phyloP scores from a whole-genome alignment of 2,888 invertebrate genomes.

The Linyphia triangularis region DNA sequence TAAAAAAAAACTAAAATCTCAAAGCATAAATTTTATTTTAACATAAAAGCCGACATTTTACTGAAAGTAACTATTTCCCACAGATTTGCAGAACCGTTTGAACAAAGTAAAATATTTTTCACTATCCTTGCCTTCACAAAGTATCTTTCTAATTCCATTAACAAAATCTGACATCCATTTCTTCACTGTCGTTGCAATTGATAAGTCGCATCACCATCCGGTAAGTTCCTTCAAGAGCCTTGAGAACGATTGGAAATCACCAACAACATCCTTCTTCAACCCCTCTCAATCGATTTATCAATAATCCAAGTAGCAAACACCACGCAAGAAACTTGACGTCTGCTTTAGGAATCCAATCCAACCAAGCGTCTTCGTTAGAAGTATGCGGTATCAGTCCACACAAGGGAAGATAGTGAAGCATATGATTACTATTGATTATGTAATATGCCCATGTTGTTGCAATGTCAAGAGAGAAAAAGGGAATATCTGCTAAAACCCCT shows the following conservation, averaged over 20 bases:
- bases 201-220: not conserved
- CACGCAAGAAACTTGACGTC: not conserved
- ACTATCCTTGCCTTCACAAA: no score
- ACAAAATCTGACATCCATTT: no score
- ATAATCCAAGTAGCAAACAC: not conserved
- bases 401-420: constrained; percentile 30
- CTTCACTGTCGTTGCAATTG: not conserved
- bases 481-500: not conserved
- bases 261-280: no score
- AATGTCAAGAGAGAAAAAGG: constrained; percentile 11
- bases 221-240: not conserved
- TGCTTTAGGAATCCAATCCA: not conserved
- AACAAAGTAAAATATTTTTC: no score
- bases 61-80: no score
- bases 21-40: no score
- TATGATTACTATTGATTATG: constrained; percentile 71
- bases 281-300: not conserved
- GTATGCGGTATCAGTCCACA: not conserved
- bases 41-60: no score
- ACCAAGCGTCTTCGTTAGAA: not conserved
- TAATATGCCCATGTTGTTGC: constrained; percentile 43
- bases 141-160: not conserved
- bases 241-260: not conserved
- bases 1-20: no score
- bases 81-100: no score